phyloP scores from a whole-genome alignment of 2,888 invertebrate species.

The Congeria kusceri region DNA sequence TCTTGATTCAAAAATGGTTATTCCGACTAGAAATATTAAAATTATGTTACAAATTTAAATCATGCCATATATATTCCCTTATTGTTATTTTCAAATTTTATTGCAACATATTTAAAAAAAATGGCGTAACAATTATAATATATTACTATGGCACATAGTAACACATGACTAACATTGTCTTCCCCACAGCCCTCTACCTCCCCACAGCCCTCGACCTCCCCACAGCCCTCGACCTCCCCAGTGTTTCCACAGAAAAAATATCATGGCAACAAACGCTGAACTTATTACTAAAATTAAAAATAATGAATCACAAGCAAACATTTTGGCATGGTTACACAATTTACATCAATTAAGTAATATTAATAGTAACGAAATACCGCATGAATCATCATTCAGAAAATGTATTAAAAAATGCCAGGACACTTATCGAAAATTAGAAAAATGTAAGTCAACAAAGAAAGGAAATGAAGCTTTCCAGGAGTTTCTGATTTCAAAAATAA shows the following conservation, averaged over 20 bases:
- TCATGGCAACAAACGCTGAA: not conserved
- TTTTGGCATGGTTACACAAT: not conserved
- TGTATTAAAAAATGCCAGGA: constrained; percentile 9
- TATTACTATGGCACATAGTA: too few species aligned
- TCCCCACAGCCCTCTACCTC: too few species aligned
- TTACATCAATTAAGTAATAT: not conserved
- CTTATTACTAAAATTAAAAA: constrained; percentile 2
- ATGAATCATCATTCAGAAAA: constrained; percentile 14
- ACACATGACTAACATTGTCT: too few species aligned
- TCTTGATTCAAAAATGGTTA: too few species aligned
- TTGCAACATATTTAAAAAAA: too few species aligned
- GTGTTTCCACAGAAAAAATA: not conserved
- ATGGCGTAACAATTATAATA: too few species aligned
- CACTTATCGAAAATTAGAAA: constrained; percentile 8
- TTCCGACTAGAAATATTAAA: too few species aligned
- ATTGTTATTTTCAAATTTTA: too few species aligned
- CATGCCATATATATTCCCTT: too few species aligned
- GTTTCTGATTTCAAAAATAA: not conserved
- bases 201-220: too few species aligned
- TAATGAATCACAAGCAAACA: not conserved
- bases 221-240: constrained; percentile 11
- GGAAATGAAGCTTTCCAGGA: not conserved
- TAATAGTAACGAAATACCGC: not conserved
- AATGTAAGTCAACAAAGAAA: not conserved
- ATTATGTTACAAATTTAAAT: too few species aligned